These are phyloP conservation scores for Sisyra terminalis DNA, from an alignment of 2,888 invertebrate genomes.

Conservation along the genomic window DNA sequence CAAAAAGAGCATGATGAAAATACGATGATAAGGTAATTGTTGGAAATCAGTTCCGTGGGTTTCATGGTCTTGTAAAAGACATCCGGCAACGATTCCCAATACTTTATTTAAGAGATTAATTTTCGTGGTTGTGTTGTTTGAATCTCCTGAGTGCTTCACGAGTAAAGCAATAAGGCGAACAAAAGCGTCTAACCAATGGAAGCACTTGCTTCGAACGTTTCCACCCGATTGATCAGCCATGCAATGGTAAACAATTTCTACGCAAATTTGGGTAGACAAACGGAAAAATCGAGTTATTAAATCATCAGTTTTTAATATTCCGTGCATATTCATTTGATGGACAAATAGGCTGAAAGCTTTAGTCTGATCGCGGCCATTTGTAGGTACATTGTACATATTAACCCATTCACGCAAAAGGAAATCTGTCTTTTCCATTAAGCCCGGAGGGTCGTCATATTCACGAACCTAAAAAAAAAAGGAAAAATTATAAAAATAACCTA, in stretches of 20 bases:
- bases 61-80: constrained; percentile 91
- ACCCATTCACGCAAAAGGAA: constrained; percentile 92
- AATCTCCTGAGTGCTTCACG: constrained; percentile 88
- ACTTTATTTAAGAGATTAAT: constrained; percentile 92
- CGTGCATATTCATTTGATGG: constrained; percentile 90
- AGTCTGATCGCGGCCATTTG: constrained; percentile 64
- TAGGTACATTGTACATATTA: constrained; percentile 66
- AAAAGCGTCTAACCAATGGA: constrained; percentile 89
- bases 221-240: constrained; percentile 56
- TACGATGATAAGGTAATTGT: constrained; percentile 93
- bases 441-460: constrained; percentile 86
- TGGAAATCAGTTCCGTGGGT: constrained; percentile 80
- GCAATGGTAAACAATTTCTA: constrained; percentile 81
- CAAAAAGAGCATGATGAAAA: constrained; percentile 90
- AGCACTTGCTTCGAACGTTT: constrained; percentile 75
- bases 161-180: constrained; percentile 84
- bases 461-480: constrained; percentile 56
- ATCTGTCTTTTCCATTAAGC: constrained; percentile 89
- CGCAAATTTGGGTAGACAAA: constrained; percentile 89
- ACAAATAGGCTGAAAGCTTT: constrained; percentile 91
- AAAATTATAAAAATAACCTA: no score
- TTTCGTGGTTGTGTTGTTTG: constrained; percentile 85
- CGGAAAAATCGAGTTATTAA: constrained; percentile 94
- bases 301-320: constrained; percentile 94
- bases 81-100: constrained; percentile 89